Evolutionary conservation across 2,113 vertebrate genomes (phyloP), one percentile per base, ranked within the genome.

Genomic region (Crotalus horridus): DNA sequence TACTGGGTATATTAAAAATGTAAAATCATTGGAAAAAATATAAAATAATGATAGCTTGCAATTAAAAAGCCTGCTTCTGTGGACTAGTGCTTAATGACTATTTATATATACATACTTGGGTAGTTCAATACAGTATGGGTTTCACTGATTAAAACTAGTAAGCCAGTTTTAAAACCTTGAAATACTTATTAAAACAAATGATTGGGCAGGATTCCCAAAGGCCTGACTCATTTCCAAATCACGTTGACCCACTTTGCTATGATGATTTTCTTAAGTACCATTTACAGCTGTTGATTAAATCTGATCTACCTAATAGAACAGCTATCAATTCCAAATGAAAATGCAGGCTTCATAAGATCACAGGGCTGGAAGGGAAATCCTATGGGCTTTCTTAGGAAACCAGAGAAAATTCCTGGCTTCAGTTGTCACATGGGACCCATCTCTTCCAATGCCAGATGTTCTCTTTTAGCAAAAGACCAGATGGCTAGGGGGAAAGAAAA

Each of bases 121-220:
- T 93, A 93, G 94, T 95, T 96, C 93, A 95, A 95, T 92, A 94
- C 55, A 95, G 64, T 81, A 94, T 92, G 93, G 95, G 87, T 95
- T 95, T 4, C 92, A 89, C 92, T 93, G 95, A 97, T 96, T 96
- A 96, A 96, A 96, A 94, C 74, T 93, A 91, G 90, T 96, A 96
- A 96, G 91, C 94, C 95, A 96, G 89, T 94, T 96, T 96, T 95
- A 96, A 97, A 96, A 95, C 91, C 94, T 95, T 92, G 94, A 9
- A 81, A 26, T 85, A 56, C 39, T 96, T 94, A 95, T 95, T 96
- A 94, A 94, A 97, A 95, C 95, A 92, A 97, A 93, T 92, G 94
- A 92, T 88, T 94, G 53, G 43, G 91, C 92, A 94, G 85, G 85
- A 94, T 95, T 97, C 94, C 90, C 93, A 94, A 92, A 94, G 91